Evolutionary conservation across 2,888 invertebrate species (phyloP).

Genomic region (Caenorhabditis sinica): DNA sequence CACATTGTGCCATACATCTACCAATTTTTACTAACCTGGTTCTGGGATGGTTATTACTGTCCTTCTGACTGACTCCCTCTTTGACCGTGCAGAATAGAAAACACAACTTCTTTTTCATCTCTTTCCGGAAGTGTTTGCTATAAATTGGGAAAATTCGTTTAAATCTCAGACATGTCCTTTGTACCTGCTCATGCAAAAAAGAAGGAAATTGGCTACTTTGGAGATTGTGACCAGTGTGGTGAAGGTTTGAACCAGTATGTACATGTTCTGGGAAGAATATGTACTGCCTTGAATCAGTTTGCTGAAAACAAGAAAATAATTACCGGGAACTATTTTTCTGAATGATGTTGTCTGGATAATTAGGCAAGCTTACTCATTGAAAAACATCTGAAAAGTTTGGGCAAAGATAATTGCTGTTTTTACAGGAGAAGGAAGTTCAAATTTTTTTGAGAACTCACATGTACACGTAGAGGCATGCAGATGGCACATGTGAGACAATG

Average conservation of each 20-base stretch:
- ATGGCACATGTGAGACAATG: slow-evolving; percentile 74
- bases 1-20: slow-evolving; percentile 55
- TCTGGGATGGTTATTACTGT: slow-evolving; percentile 56
- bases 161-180: not conserved
- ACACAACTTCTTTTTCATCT: slow-evolving; percentile 69
- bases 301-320: slow-evolving; percentile 49
- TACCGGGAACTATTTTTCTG: not conserved
- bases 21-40: slow-evolving; percentile 57
- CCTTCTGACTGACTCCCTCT: slow-evolving; percentile 54
- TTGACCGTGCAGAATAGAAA: slow-evolving; percentile 47
- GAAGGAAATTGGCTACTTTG: slow-evolving; percentile 74
- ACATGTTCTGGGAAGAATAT: slow-evolving; percentile 64
- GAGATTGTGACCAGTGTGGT: slow-evolving; percentile 70
- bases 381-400: not conserved
- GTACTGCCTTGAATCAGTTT: slow-evolving; percentile 68
- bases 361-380: not conserved
- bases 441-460: slow-evolving; percentile 56
- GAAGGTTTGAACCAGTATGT: slow-evolving; percentile 66
- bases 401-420: slow-evolving; percentile 20
- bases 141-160: not conserved
- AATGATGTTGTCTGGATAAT: not conserved
- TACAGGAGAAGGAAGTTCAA: not conserved
- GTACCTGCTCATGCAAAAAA: slow-evolving; percentile 76
- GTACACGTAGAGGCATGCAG: slow-evolving; percentile 70
- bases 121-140: slow-evolving; percentile 72